phyloP scores from a whole-genome alignment of 1,140 invertebrate species.

The Zaprionus davidi region DNA sequence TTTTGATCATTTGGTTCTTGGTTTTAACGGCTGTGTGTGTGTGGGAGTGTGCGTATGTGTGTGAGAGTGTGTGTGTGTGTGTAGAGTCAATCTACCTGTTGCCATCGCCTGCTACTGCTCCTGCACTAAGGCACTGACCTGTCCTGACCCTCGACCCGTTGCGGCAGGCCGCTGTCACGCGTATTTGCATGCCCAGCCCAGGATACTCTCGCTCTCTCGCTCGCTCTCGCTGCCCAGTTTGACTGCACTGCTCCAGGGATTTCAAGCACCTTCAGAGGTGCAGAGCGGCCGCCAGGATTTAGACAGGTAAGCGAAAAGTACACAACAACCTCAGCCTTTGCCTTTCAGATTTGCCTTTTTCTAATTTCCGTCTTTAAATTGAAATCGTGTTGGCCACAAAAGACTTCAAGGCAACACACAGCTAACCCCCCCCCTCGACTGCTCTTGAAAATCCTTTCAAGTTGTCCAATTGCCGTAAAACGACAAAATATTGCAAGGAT shows the following conservation, averaged over 20 bases:
- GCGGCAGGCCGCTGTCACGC: constrained; percentile 20
- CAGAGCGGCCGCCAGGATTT: constrained; percentile 4
- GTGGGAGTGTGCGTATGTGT: neutral
- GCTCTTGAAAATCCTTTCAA: constrained; percentile 37
- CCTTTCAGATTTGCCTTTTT: constrained; percentile 27
- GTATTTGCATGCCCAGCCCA: constrained; percentile 23
- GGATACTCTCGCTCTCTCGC: constrained; percentile 7
- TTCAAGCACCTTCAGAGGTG: neutral
- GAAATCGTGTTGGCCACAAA: constrained; percentile 28
- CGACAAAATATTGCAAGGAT: constrained; percentile 43
- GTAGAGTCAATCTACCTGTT: constrained; percentile 28
- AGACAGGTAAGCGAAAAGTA: constrained; percentile 42
- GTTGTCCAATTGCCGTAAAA: constrained; percentile 47
- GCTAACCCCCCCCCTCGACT: neutral
- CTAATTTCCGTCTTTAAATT: constrained; percentile 43
- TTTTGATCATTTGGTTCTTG: constrained; percentile 9
- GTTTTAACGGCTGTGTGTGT: constrained; percentile 2
- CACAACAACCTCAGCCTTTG: neutral
- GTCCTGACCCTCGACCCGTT: constrained; percentile 32
- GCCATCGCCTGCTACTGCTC: constrained; percentile 11
- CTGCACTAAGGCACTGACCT: constrained; percentile 31
- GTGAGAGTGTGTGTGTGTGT: neutral
- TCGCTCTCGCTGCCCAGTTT: neutral
- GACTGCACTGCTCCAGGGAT: constrained; percentile 10
- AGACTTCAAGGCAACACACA: neutral